Percentiles rank a stretch among this genome's conserved stretches.
Evolutionary conservation across 2,113 vertebrate species (phyloP).

Genomic region (Engystomops pustulosus): DNA sequence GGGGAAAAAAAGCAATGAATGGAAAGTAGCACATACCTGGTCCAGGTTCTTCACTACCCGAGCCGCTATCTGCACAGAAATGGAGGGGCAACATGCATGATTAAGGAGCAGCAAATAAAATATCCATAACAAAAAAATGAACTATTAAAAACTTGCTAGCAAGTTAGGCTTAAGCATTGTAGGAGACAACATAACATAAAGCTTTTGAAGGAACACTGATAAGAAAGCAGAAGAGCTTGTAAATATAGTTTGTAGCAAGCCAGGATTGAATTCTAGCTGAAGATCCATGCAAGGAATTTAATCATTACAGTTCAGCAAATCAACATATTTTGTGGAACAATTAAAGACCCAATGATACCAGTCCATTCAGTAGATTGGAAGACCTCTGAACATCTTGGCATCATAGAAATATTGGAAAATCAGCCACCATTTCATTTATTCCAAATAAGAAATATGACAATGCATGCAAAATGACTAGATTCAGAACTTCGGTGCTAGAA

Average conservation of each 20-base stretch:
- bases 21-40: conserved; percentile 88
- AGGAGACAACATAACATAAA: conserved; percentile 16
- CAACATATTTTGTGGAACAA: too few relatives aligned
- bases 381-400: neutral
- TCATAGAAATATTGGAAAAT: neutral
- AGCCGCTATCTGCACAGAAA: conserved; percentile 93
- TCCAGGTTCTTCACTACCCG: conserved; percentile 84
- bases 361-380: neutral
- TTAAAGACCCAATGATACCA: neutral
- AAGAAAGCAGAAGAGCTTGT: conserved; percentile 14
- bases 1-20: conserved; percentile 66
- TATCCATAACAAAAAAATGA: conserved; percentile 13
- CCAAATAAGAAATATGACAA: too few relatives aligned
- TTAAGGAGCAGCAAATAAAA: conserved; percentile 82
- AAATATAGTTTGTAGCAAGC: conserved; percentile 3
- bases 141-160: conserved; percentile 26
- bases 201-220: neutral
- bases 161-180: conserved; percentile 38
- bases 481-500: neutral
- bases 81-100: conserved; percentile 89
- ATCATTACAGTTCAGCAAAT: too few relatives aligned
- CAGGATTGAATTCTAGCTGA: neutral
- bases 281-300: conserved; percentile 16
- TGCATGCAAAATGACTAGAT: too few relatives aligned
- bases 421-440: too few relatives aligned